A percentile compares a stretch with the other conserved stretches of the same genome.
Conservation (phyloP, 2,888 invertebrate species). For the Cephus runcator region DNA sequence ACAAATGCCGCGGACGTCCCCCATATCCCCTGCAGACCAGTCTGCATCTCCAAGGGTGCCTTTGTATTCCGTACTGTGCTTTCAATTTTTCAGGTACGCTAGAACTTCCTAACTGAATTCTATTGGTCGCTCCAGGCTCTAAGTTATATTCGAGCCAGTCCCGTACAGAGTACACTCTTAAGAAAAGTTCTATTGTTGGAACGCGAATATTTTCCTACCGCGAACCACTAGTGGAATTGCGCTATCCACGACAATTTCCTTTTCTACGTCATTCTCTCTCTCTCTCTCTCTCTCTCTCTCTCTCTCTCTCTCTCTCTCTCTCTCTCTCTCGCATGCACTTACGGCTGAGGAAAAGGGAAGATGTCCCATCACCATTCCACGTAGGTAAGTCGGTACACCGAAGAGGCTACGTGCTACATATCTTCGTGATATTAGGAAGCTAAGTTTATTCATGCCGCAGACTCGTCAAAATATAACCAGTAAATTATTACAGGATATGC, state of each 20-base stretch:
- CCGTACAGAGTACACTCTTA: constrained; percentile 16
- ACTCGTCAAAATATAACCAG: constrained; percentile 24
- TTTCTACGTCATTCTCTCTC: constrained; percentile 9
- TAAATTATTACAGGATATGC: background rate
- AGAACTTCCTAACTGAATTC: constrained; percentile 23
- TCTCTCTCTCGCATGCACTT: background rate
- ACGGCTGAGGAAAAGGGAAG: no score
- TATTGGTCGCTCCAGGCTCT: constrained; percentile 21
- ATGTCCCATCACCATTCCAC: no score
- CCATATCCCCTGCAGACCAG: constrained; percentile 7
- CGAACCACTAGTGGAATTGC: constrained; percentile 23
- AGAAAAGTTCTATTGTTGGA: constrained; percentile 40
- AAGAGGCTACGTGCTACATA: background rate
- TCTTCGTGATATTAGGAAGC: background rate
- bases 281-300: background rate
- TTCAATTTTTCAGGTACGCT: constrained; percentile 14
- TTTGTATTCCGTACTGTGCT: constrained; percentile 14
- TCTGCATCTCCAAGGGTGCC: constrained; percentile 24
- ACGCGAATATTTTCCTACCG: constrained; percentile 25
- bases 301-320: background rate
- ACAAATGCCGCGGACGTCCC: constrained; percentile 17
- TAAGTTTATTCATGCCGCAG: constrained; percentile 33
- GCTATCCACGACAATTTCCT: constrained; percentile 8
- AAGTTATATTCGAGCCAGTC: background rate
- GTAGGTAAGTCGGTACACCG: no score